Evolutionary conservation across 2,797 vertebrate species (phyloP).

Genomic region (Xyrichtys novacula): DNA sequence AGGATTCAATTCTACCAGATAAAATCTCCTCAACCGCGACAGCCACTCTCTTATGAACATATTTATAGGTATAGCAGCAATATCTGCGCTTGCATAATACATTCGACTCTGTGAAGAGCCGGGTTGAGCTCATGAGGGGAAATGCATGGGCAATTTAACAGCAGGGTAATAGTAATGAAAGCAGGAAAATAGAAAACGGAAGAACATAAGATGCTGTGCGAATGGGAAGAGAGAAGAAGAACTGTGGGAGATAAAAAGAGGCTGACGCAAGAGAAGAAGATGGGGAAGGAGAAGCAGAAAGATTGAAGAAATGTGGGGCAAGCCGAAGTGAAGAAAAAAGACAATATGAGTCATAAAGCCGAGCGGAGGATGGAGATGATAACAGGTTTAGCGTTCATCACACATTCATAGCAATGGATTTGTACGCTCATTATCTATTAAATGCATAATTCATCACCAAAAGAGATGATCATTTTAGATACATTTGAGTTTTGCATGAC

Average conservation of each 20-base stretch:
- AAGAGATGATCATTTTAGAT: not conserved
- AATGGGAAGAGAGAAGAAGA: slow-evolving; percentile 3
- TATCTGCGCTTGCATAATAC: not conserved
- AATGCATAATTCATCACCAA: not conserved
- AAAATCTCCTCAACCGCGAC: slow-evolving; percentile 10
- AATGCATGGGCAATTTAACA: not conserved
- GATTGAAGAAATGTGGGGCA: not conserved
- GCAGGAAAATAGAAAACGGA: slow-evolving; percentile 8
- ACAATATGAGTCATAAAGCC: slow-evolving; percentile 26
- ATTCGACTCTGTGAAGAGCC: not conserved
- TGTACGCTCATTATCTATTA: not conserved
- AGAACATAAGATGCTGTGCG: slow-evolving; percentile 8
- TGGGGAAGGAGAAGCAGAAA: not conserved
- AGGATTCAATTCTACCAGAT: slow-evolving; percentile 26
- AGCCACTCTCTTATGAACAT: not conserved
- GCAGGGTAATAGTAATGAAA: slow-evolving; percentile 24
- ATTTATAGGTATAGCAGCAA: slow-evolving; percentile 3
- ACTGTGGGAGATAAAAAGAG: not conserved
- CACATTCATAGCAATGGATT: not conserved
- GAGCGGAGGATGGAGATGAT: not conserved
- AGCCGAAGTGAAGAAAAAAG: slow-evolving; percentile 28
- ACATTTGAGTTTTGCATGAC: slow-evolving; percentile 21
- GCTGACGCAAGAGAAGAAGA: not conserved
- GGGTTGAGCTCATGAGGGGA: not conserved
- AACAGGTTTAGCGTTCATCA: not conserved